Evolutionary conservation across 2,797 vertebrate genomes (phyloP), one percentile per base, ranked within the genome.

Genomic region (Mormyrops boulengeri): DNA sequence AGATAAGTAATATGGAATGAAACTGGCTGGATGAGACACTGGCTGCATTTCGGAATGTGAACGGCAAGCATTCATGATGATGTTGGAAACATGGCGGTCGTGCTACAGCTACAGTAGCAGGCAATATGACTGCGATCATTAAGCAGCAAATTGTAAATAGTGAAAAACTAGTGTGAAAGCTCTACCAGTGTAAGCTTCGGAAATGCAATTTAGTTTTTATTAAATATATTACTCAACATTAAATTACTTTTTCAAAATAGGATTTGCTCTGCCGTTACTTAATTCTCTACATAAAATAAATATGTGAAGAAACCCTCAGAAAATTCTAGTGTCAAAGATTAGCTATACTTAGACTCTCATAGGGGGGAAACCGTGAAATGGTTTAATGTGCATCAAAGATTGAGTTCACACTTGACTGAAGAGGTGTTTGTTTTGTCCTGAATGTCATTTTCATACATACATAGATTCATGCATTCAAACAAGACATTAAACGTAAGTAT

Each of bases 141-240:
- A 66, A 88, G 19, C 38, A 41, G 87, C 30, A 89, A 88, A 89
- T 90, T 92, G 91, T 92, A 91, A 93, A 93, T 92, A 92, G 91
- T 89, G 90, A 90, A 90, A 91, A 90, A 91, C 91, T 87, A 88
- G 90, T 87, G 89, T 60, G 88, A 89, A 90, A 80, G 88, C 91
- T 90, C 66, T 91, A 91, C 82, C 26, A 85, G 89, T 89, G 90
- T 91, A 91, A 44, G 88, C 90, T 91, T 92, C 88, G 85, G 89
- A 89, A 57, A 85, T 90, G 88, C 92, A 91, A 93, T 93, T 92
- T 91, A 88, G 92, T 91, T 92, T 91, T 93, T 92, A 93, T 92
- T 92, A 92, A 93, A 91, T 92, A 89, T 92, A 93, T 93, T 91
- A 92, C 92, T 93, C 92, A 93, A 90, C 92, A 91, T 91, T 92